phyloP scores from a whole-genome alignment of 2,797 vertebrate species.

The Sebastes oblongus region DNA sequence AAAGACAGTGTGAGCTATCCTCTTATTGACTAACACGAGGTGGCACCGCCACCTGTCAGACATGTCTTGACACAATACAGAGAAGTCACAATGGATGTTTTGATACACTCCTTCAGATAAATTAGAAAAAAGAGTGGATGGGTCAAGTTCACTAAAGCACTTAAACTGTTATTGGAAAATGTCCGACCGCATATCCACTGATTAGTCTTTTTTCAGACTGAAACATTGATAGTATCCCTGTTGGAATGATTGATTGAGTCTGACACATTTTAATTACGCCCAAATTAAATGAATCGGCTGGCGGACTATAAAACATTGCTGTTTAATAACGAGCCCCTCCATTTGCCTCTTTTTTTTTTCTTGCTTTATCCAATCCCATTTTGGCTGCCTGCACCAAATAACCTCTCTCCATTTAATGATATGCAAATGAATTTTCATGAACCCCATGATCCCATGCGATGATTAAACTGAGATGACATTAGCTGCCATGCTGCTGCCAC shows the following conservation, averaged over 20 bases:
- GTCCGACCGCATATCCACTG: slow-evolving; percentile 65
- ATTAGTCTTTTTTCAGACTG: slow-evolving; percentile 74
- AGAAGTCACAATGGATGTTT: slow-evolving; percentile 50
- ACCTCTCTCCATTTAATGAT: slow-evolving; percentile 83
- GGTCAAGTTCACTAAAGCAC: slow-evolving; percentile 65
- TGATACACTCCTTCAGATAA: slow-evolving; percentile 48
- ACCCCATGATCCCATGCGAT: slow-evolving; percentile 82
- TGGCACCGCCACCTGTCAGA: slow-evolving; percentile 68
- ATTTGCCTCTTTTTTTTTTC: slow-evolving; percentile 61
- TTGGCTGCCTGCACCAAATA: slow-evolving; percentile 77
- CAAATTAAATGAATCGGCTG: slow-evolving; percentile 84
- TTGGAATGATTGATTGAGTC: slow-evolving; percentile 82
- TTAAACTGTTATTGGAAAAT: slow-evolving; percentile 74
- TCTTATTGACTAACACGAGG: slow-evolving; percentile 51
- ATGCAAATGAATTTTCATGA: slow-evolving; percentile 86
- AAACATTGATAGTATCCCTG: slow-evolving; percentile 78
- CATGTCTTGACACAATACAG: slow-evolving; percentile 35
- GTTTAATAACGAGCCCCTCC: slow-evolving; percentile 80
- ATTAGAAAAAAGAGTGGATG: slow-evolving; percentile 34
- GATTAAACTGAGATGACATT: slow-evolving; percentile 85
- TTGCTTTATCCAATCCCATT: slow-evolving; percentile 79
- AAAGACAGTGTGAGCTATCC: slow-evolving; percentile 56
- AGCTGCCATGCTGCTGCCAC: slow-evolving; percentile 76
- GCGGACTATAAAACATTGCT: slow-evolving; percentile 83
- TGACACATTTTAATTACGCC: slow-evolving; percentile 83